Percentiles rank a stretch among this genome's conserved stretches.
Conservation (phyloP, 2,113 vertebrate genomes). For the Myodes glareolus region DNA sequence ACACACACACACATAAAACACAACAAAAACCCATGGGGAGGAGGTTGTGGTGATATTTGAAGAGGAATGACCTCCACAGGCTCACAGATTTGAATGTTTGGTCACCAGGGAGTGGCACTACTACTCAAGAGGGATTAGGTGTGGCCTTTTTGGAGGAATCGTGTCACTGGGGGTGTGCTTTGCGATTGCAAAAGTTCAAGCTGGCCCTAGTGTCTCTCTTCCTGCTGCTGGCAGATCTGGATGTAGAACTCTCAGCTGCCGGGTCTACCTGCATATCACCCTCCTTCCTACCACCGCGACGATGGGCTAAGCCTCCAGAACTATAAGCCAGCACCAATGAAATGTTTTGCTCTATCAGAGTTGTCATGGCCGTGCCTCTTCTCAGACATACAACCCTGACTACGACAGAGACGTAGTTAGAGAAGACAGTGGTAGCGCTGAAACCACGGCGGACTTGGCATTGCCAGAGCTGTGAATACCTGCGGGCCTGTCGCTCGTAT, state of each 20-base stretch:
- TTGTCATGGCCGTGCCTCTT: background rate
- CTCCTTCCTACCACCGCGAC: background rate
- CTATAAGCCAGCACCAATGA: background rate
- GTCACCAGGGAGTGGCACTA: background rate
- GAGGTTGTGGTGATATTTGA: background rate
- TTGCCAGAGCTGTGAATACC: background rate
- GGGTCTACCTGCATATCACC: background rate
- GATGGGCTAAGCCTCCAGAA: background rate
- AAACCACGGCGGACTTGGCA: background rate
- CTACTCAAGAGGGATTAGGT: background rate
- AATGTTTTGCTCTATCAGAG: background rate
- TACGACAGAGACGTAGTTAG: background rate
- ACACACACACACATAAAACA: background rate
- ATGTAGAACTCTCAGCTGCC: background rate
- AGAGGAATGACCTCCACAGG: no score
- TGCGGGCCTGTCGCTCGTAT: background rate
- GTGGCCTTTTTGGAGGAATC: background rate
- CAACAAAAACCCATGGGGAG: no score
- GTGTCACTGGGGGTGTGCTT: background rate
- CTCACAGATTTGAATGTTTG: background rate
- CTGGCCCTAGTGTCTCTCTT: background rate
- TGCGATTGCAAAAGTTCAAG: background rate
- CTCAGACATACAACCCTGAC: background rate
- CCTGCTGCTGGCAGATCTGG: background rate
- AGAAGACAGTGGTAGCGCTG: background rate